phyloP scores from a whole-genome alignment of 2,797 vertebrate species.

The Sebastes wilsoni region DNA sequence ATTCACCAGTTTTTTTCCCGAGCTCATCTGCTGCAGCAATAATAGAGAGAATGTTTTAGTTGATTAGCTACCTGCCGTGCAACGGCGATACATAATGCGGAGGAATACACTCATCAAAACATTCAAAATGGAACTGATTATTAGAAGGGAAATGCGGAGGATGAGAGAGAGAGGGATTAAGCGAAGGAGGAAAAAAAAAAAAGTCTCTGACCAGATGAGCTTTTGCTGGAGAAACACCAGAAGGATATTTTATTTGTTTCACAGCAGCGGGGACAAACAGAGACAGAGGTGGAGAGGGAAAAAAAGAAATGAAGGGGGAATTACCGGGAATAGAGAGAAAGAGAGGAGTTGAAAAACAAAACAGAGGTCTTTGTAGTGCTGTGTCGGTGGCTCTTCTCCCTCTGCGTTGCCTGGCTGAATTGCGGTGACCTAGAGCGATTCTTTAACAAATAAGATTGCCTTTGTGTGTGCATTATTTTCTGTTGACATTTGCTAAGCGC shows the following conservation, averaged over 20 bases:
- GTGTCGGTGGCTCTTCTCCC: constrained; percentile 50
- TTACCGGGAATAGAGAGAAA: constrained; percentile 30
- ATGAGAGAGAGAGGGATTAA: constrained; percentile 7
- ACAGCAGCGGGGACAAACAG: constrained; percentile 23
- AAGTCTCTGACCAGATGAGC: constrained; percentile 33
- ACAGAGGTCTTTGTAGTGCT: constrained; percentile 27
- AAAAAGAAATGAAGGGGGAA: constrained; percentile 34
- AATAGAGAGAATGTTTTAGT: constrained; percentile 78
- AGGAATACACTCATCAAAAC: constrained; percentile 66
- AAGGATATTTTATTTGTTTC: constrained; percentile 49
- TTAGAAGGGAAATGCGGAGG: constrained; percentile 52
- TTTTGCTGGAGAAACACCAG: constrained; percentile 35
- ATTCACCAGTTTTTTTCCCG: constrained; percentile 59
- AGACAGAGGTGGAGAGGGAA: constrained; percentile 12
- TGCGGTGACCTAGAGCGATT: constrained; percentile 85
- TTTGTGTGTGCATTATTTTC: constrained; percentile 87
- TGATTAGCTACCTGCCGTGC: constrained; percentile 78
- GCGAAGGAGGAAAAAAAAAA: background rate
- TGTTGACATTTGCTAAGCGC: constrained; percentile 89
- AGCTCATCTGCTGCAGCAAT: constrained; percentile 70
- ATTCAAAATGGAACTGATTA: constrained; percentile 71
- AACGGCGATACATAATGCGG: constrained; percentile 50
- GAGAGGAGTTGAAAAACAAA: constrained; percentile 30
- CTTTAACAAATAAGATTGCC: constrained; percentile 88
- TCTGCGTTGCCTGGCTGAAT: constrained; percentile 72